A percentile compares a stretch with the other conserved stretches of the same genome.
Evolutionary conservation across 2,888 invertebrate genomes (phyloP).

Genomic region (Zaprionus lineosus): DNA sequence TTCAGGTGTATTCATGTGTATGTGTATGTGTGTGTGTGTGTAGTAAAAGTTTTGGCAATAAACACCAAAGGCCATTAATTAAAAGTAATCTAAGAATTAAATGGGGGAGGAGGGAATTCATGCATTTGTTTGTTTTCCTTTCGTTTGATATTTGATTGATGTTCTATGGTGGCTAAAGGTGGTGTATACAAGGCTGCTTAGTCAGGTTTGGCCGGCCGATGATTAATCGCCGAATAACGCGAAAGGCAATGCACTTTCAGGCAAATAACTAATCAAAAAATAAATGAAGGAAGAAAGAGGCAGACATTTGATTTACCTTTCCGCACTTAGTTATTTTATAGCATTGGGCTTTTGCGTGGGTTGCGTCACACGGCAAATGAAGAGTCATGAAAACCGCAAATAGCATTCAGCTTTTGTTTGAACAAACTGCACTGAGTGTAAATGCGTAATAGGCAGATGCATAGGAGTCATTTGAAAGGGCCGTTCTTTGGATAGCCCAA

Average conservation of each 20-base stretch:
- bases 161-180: constrained; percentile 16
- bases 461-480: no score
- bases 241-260: constrained; percentile 40
- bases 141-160: constrained; percentile 50
- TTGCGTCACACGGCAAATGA: no score
- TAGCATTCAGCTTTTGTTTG: no score
- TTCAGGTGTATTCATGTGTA: not conserved
- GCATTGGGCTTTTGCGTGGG: no score
- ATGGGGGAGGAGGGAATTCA: not conserved
- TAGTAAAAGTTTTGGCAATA: constrained; percentile 39
- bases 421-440: no score
- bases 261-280: not conserved
- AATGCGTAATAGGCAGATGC: no score
- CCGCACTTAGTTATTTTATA: no score
- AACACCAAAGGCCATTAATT: constrained; percentile 46
- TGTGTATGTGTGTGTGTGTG: constrained; percentile 2
- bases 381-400: no score
- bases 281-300: no score
- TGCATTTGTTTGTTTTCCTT: constrained; percentile 24
- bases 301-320: no score
- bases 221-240: constrained; percentile 50
- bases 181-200: not conserved
- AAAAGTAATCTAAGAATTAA: constrained; percentile 27
- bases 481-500: no score
- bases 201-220: constrained; percentile 14